Base-by-base conservation (phyloP, 2,113 vertebrate species). In the Xerus inauris region DNA sequence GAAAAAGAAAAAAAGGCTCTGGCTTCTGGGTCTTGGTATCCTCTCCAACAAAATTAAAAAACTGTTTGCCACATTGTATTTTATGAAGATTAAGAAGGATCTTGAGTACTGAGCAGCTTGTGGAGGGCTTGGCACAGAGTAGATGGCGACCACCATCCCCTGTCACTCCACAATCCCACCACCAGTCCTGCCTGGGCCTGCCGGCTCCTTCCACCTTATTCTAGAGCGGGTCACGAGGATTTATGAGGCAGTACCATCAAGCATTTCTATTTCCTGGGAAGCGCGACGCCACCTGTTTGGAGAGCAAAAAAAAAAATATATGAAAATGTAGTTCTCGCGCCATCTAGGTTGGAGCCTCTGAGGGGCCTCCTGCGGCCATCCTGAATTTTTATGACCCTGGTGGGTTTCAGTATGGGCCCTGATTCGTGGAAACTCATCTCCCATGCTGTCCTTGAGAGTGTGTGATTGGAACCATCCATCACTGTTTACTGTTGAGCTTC, bases 401-500 rank as follows among this genome's bases (percentile, higher is more conserved):
- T 51, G 75, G 42, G 64, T 94, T 96, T 95, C 92, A 57, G 95
- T 86, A 95, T 20, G 79, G 72, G 59, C 72, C 14, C 54, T 47
- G 51, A 57, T 79, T 96, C 82, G 62, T 73, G 35, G 83, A 97
- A 95, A 95, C 85, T 94, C 87, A 79, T 97, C 96, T 94, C 49
- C 87, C 42, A 22, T 75, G 57, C 77, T 83, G 91, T 91, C 91
- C 85, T 93, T 54, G 59, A 87, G 80, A 86, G 19, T 1, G 0
- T 71, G 71, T 95, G 92, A 94, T 94, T 94, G 89, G 65, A 92
- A 97, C 80, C 94, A 97, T 96, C 85, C 69, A 45, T 97, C 96
- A 93, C 22, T 3, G 83, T 83, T 97, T 82, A 64, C 73, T 72
- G 30, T 42, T 26, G 62, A 94, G 64, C 69, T 86, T 73, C 59